Evolutionary conservation across 2,888 invertebrate genomes (phyloP).

Genomic region (Trichacis sp.): DNA sequence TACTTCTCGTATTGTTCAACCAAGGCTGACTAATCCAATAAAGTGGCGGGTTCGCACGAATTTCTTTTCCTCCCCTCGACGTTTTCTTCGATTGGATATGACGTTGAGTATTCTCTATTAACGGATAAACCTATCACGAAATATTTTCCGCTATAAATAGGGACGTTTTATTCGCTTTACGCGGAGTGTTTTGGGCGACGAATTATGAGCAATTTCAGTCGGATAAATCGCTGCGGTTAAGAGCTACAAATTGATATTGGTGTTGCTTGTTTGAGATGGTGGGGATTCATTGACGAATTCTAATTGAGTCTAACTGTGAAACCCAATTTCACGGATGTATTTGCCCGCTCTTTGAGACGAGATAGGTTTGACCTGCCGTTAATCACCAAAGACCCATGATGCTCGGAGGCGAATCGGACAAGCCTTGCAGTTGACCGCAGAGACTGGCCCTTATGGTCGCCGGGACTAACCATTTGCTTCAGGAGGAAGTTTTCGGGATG

Average conservation of each 20-base stretch:
- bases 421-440: slow-evolving; percentile 67
- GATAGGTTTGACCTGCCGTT: slow-evolving; percentile 65
- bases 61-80: slow-evolving; percentile 49
- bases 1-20: slow-evolving; percentile 50
- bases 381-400: slow-evolving; percentile 66
- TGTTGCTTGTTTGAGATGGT: neutral
- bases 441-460: slow-evolving; percentile 55
- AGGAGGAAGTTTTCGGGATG: slow-evolving; percentile 36
- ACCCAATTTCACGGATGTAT: slow-evolving; percentile 59
- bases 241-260: neutral
- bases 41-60: slow-evolving; percentile 60
- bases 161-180: neutral
- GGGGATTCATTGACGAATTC: slow-evolving; percentile 44
- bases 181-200: neutral
- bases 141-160: slow-evolving; percentile 13
- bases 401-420: slow-evolving; percentile 60
- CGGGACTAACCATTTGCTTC: slow-evolving; percentile 36
- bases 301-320: slow-evolving; percentile 61
- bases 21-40: slow-evolving; percentile 59
- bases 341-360: slow-evolving; percentile 56
- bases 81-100: slow-evolving; percentile 53
- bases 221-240: neutral
- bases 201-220: neutral
- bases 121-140: slow-evolving; percentile 54
- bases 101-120: slow-evolving; percentile 54